Base-by-base conservation (phyloP, 2,113 vertebrate species). In the Calcarius ornatus region DNA sequence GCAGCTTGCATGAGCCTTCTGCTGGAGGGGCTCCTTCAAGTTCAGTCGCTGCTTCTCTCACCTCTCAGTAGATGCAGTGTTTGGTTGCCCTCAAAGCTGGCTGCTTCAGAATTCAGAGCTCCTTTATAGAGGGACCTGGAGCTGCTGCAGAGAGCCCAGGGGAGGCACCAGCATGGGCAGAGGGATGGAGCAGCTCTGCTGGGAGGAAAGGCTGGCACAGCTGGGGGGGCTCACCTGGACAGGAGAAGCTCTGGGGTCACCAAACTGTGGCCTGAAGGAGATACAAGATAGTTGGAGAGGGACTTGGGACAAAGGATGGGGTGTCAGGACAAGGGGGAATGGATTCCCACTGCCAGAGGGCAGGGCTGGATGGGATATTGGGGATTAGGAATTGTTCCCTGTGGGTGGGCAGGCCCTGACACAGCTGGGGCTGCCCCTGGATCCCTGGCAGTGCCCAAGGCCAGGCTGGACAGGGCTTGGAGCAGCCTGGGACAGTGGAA, bases 301-400 rank as follows among this genome's bases (percentile, higher is more conserved):
- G 28, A 37, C 2, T 7, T 0, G 8, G 0, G 0, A 0, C 28
- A 68, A n/a, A 4, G 45, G 20, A 0, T 75, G 38, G 20, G 25
- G 45, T 0, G 24, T 0, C 38, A 75, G 0, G 24, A 0, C 45
- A 75, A 9, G 5, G 10, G 43, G 45, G 53, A 81, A 31, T 45
- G 78, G 28, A 2, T 73, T 59, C 33, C 12, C 37, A 53, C 0
- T 75, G 68, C 10, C 38, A 59, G 45, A 38, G 33, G 23, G 12
- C 15, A 65, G 59, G 7, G 8, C 0, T 5, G 0, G 38, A 21
- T 75, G 45, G 53, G 45, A 47, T n/a, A 5, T 25, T 45, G 28
- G 68, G 69, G 1, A 51, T 27, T 6, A 66, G 53, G 15, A 66
- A 60, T 81, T 59, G 5, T n/a, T 45, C 43, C 51, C 68, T 73